These are phyloP conservation scores for Helicolenus hilgendorfi DNA, from an alignment of 2,797 vertebrate genomes.

Conservation along the genomic window DNA sequence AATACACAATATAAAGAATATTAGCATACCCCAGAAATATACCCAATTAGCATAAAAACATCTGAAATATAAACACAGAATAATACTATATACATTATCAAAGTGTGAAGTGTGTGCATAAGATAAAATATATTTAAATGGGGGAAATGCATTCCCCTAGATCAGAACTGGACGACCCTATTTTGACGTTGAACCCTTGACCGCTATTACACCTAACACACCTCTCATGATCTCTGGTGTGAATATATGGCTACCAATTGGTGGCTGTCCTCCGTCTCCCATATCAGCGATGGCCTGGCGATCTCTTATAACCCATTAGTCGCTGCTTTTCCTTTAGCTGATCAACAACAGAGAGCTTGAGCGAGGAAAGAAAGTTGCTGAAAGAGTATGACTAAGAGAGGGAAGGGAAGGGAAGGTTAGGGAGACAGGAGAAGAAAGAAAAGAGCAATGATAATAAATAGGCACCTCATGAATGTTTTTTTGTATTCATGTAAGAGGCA, in stretches of 20 bases:
- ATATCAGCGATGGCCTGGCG: not conserved
- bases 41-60: no score
- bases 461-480: constrained; percentile 62
- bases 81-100: no score
- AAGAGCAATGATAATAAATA: constrained; percentile 44
- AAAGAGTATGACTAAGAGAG: not conserved
- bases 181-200: not conserved
- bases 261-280: not conserved
- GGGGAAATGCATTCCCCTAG: not conserved
- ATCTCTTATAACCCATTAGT: not conserved
- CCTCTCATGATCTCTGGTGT: not conserved
- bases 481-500: constrained; percentile 68
- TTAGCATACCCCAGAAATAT: no score
- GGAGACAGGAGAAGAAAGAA: not conserved
- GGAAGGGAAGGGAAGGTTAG: not conserved
- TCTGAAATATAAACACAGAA: no score
- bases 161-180: not conserved
- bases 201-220: not conserved
- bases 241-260: not conserved
- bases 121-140: not conserved
- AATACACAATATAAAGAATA: no score
- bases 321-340: constrained; percentile 5
- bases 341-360: constrained; percentile 25
- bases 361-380: constrained; percentile 9
- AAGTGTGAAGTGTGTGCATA: not conserved